Conservation (phyloP, 2,888 invertebrate species). For the Drosophila setosimentum region DNA sequence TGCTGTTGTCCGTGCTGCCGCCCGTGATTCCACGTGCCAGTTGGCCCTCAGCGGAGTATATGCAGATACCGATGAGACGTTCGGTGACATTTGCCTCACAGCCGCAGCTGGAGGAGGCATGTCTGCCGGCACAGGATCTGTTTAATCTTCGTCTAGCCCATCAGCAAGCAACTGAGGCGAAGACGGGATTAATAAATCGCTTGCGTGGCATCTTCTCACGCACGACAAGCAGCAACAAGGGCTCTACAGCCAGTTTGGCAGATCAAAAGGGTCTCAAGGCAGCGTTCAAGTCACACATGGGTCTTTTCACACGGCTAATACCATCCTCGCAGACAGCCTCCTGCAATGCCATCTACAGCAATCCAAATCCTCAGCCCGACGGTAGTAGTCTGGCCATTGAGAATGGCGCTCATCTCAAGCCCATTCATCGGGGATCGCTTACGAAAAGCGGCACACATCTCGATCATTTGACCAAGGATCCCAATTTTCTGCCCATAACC, state of each 20-base stretch:
- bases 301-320: conserved; percentile 89
- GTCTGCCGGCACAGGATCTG: conserved; percentile 87
- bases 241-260: conserved; percentile 86
- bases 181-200: conserved; percentile 86
- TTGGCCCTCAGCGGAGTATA: conserved; percentile 91
- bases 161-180: conserved; percentile 86
- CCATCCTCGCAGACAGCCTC: conserved; percentile 88
- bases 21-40: conserved; percentile 91
- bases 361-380: conserved; percentile 30
- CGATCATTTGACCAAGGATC: conserved; percentile 83
- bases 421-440: conserved; percentile 85
- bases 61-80: conserved; percentile 87
- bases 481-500: conserved; percentile 81
- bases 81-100: conserved; percentile 89
- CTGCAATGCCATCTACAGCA: conserved; percentile 87
- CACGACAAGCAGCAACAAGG: conserved; percentile 89
- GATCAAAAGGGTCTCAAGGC: conserved; percentile 88
- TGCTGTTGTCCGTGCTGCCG: conserved; percentile 90
- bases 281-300: conserved; percentile 90
- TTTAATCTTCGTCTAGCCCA: conserved; percentile 87
- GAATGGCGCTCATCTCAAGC: conserved; percentile 61
- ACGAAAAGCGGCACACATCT: conserved; percentile 88
- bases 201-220: conserved; percentile 88
- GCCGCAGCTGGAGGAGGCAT: conserved; percentile 87
- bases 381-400: conserved; percentile 35